These are phyloP conservation scores for Zele albiditarsus DNA, from an alignment of 2,888 invertebrate genomes.

Conservation along the genomic window DNA sequence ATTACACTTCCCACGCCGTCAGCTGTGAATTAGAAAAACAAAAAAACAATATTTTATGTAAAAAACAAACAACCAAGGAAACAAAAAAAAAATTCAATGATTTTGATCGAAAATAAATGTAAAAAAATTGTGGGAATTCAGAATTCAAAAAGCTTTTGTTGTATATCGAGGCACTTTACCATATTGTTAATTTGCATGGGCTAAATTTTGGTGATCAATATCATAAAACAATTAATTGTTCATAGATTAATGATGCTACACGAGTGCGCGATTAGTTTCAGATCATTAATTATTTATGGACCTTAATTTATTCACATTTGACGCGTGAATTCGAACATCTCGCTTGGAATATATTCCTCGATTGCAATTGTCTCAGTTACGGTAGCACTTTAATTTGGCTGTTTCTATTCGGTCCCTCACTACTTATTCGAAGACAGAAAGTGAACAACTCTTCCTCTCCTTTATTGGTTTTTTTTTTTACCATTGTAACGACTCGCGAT, in stretches of 20 bases:
- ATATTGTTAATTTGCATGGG: neutral
- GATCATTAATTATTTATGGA: neutral
- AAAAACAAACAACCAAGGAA: slow-evolving; percentile 44
- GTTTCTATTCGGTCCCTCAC: neutral
- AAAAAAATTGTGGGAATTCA: neutral
- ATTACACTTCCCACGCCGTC: slow-evolving; percentile 76
- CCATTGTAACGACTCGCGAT: slow-evolving; percentile 21
- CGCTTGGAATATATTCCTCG: neutral
- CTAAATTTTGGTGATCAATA: neutral
- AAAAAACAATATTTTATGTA: slow-evolving; percentile 56
- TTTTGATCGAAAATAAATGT: slow-evolving; percentile 2
- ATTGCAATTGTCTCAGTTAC: slow-evolving; percentile 19
- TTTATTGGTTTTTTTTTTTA: neutral
- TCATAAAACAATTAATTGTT: neutral
- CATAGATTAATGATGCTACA: neutral
- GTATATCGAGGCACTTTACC: slow-evolving; percentile 45
- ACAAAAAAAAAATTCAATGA: slow-evolving; percentile 28
- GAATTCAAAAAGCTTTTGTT: neutral
- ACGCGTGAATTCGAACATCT: neutral
- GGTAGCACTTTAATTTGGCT: slow-evolving; percentile 5
- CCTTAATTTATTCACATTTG: neutral
- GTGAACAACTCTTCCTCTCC: neutral
- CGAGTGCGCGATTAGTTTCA: neutral
- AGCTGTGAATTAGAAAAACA: slow-evolving; percentile 65
- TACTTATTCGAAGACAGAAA: neutral